Evolutionary conservation across 2,797 vertebrate genomes (phyloP), one percentile per base, ranked within the genome.

Genomic region (Poeciliopsis gracilis): DNA sequence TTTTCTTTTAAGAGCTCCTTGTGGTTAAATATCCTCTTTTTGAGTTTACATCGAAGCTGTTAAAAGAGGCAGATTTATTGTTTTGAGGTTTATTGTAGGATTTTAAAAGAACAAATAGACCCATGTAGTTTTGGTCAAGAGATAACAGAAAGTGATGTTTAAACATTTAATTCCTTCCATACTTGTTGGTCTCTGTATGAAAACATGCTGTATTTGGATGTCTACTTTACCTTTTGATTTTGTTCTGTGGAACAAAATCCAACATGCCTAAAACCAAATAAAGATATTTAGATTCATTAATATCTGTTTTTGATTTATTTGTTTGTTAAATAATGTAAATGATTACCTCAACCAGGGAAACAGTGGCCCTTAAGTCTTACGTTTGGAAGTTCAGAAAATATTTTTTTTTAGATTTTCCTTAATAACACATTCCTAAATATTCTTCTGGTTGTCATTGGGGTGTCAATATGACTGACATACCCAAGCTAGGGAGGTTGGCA

Each of bases 191-290:
- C 81, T 91, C 85, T 82, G 87, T 85, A 75, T 79, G 38, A 38
- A n/a, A 84, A 84, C 75, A 76, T 77, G 76, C 67, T 78, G 18
- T 47, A 6, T 38, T 36, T 78, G 38, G 71, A 66, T 77, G 76
- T 87, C 77, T 77, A 57, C 46, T 77, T 81, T 76, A n/a, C 82
- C 78, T 38, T 76, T 86, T 79, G 76, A 83, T 72, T 77, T 77
- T 82, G 91, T 82, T 41, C 67, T 57, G 82, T 83, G 20, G 6
- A 51, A 20, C 49, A 51, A 51, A 80, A 76, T 77, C 87, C 66
- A 86, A 88, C 83, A 89, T 59, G 73, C 84, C 91, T 93, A 83
- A 94, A 94, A 94, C 94, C 94, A 96, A 96, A 96, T 95, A 94
- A 94, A 94, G 76, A 88, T 38, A 74, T 91, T 86, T 89, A 85